A percentile compares a stretch with the other conserved stretches of the same genome.
phyloP scores from a whole-genome alignment of 2,797 vertebrate species.

The Sciurus vulgaris region DNA sequence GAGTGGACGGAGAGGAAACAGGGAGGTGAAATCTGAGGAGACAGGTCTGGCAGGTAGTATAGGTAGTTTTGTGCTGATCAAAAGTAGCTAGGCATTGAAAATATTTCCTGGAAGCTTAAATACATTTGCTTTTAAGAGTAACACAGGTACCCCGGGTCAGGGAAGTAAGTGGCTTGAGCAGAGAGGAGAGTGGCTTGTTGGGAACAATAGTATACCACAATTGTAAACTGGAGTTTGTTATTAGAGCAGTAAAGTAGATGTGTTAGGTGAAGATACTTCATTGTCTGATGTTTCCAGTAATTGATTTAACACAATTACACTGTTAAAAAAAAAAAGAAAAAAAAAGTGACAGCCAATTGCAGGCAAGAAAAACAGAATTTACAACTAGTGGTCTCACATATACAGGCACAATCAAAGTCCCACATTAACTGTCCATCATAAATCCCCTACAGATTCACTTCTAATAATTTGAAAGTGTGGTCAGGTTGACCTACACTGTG shows the following conservation, averaged over 20 bases:
- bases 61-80: background rate
- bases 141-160: accelerated
- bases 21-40: background rate
- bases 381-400: background rate
- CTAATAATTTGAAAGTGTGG: background rate
- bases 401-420: background rate
- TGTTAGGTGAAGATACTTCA: background rate
- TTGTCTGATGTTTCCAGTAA: background rate
- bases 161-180: background rate
- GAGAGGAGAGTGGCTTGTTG: background rate
- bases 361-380: slow-evolving; percentile 25
- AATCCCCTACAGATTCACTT: slow-evolving; percentile 27
- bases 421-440: background rate
- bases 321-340: slow-evolving; percentile 16
- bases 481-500: background rate
- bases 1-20: background rate
- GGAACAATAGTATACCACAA: background rate
- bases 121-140: background rate
- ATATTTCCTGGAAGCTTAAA: background rate
- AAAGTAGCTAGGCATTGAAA: background rate
- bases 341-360: background rate
- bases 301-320: background rate
- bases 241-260: background rate
- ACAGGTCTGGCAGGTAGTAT: no score
- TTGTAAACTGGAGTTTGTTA: background rate